Conservation (phyloP, 2,888 invertebrate genomes). For the Mythimna impura region DNA sequence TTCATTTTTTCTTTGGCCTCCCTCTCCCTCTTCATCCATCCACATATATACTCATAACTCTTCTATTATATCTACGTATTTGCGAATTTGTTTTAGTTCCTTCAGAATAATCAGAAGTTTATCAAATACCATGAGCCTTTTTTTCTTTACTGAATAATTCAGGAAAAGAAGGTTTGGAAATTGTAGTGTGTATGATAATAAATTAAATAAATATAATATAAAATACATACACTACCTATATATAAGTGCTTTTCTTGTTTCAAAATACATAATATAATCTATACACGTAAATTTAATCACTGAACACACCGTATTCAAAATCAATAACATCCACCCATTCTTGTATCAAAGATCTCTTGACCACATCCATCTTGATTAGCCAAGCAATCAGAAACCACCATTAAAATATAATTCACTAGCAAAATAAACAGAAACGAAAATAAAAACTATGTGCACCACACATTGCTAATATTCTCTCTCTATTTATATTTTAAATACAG, state of each 20-base stretch:
- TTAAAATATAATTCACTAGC: not conserved
- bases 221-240: constrained; percentile 46
- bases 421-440: constrained; percentile 22
- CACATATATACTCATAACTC: no score
- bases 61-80: no score
- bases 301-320: constrained; percentile 69
- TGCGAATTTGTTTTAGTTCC: no score
- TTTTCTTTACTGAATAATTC: not conserved
- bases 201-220: constrained; percentile 25
- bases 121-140: no score
- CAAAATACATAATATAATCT: constrained; percentile 20
- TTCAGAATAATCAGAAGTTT: no score
- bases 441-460: constrained; percentile 45
- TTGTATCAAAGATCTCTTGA: constrained; percentile 67
- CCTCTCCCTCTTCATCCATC: no score
- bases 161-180: not conserved
- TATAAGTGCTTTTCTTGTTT: constrained; percentile 24
- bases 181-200: not conserved
- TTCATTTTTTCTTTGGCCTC: no score
- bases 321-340: constrained; percentile 71
- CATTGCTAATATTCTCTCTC: constrained; percentile 46
- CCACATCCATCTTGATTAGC: constrained; percentile 70
- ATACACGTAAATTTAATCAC: constrained; percentile 33
- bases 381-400: not conserved
- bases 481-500: constrained; percentile 50